Conservation (phyloP, 2,797 vertebrate species). For the Meriones psammophilus region DNA sequence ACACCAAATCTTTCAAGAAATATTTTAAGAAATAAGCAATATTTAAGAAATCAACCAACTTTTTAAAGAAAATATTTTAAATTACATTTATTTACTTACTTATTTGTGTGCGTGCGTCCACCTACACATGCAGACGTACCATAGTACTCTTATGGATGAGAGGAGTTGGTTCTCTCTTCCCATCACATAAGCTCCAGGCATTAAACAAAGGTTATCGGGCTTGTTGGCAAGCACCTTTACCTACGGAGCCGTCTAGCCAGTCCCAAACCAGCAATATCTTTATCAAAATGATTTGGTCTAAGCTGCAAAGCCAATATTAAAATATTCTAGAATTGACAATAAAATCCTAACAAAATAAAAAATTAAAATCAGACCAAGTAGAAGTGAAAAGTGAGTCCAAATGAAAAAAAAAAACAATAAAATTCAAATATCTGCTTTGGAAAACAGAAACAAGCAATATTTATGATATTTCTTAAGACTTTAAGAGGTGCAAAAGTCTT, state of each 20-base stretch:
- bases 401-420: slow-evolving; percentile 39
- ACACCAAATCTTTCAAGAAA: neutral
- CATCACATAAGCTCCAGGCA: neutral
- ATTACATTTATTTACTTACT: neutral
- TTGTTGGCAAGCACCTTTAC: neutral
- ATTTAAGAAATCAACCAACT: neutral
- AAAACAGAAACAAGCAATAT: slow-evolving; percentile 37
- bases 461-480: slow-evolving; percentile 20
- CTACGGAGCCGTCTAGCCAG: neutral
- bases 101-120: neutral
- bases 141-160: neutral
- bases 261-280: slow-evolving; percentile 21
- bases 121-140: neutral
- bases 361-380: slow-evolving; percentile 38
- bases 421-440: slow-evolving; percentile 50
- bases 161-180: neutral
- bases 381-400: neutral
- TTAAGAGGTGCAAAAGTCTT: slow-evolving; percentile 44
- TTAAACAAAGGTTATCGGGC: neutral
- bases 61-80: neutral
- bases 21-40: neutral
- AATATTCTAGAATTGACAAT: slow-evolving; percentile 37
- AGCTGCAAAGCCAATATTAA: slow-evolving; percentile 31
- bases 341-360: slow-evolving; percentile 64
- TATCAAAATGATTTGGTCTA: slow-evolving; percentile 54